These are phyloP conservation scores for Psittacula derbiana DNA, from an alignment of 2,797 vertebrate genomes.

Conservation along the genomic window DNA sequence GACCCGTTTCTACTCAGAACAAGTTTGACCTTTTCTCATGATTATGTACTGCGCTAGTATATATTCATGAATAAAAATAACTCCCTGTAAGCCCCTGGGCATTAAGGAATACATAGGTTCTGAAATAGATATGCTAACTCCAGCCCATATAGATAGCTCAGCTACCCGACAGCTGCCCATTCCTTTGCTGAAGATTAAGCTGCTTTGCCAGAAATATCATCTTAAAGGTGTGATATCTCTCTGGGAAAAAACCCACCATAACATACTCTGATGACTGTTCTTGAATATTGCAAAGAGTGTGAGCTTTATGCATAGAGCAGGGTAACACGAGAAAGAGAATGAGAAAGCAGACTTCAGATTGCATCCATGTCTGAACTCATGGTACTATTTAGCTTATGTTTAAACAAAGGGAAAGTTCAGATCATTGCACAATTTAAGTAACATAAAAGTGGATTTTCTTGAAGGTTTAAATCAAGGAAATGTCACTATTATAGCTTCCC, in stretches of 20 bases:
- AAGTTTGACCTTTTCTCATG: conserved; percentile 11
- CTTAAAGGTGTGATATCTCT: neutral
- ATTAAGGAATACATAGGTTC: neutral
- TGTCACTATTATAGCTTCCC: neutral
- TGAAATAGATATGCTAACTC: neutral
- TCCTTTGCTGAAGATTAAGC: conserved; percentile 39
- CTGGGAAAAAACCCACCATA: conserved; percentile 34
- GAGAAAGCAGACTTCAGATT: neutral
- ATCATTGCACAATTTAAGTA: neutral
- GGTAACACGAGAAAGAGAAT: neutral
- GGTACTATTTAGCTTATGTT: neutral
- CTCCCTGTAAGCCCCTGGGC: neutral
- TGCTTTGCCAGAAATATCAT: conserved; percentile 60
- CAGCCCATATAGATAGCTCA: neutral
- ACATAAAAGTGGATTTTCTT: neutral
- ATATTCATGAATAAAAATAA: neutral
- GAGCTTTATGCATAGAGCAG: neutral
- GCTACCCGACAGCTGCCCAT: neutral
- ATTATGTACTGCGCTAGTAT: neutral
- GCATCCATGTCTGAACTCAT: neutral
- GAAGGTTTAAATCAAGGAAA: neutral
- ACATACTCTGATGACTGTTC: conserved; percentile 23
- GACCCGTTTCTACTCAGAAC: neutral
- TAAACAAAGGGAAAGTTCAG: neutral
- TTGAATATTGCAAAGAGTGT: conserved; percentile 23